Conservation (phyloP, 1,140 invertebrate species). For the Ylistrum balloti region DNA sequence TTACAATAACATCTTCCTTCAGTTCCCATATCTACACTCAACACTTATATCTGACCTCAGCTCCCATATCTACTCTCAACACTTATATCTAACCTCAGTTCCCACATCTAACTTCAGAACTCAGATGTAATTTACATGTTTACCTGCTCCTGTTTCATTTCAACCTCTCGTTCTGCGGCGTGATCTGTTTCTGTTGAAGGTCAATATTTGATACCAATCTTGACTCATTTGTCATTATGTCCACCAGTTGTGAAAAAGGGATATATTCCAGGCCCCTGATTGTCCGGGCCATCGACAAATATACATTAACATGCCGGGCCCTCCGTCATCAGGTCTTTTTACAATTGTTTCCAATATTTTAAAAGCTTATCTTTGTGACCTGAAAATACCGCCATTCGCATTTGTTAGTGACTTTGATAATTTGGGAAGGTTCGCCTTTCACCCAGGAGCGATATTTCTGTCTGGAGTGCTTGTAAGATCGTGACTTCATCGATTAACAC, state of each 20-base stretch:
- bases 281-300: not conserved
- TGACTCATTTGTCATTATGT: not conserved
- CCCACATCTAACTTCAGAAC: too few relatives aligned
- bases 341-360: constrained; percentile 35
- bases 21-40: too few relatives aligned
- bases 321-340: not conserved
- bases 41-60: too few relatives aligned
- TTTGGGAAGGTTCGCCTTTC: constrained; percentile 12
- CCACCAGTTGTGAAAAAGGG: not conserved
- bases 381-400: not conserved
- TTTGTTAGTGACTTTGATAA: constrained; percentile 28
- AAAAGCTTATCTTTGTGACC: constrained; percentile 25
- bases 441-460: not conserved
- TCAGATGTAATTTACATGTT: too few relatives aligned
- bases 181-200: not conserved
- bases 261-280: not conserved
- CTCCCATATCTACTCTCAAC: too few relatives aligned
- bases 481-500: constrained; percentile 27
- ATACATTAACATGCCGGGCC: not conserved
- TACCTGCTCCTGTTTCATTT: too few relatives aligned
- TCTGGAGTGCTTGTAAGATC: not conserved
- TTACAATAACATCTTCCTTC: too few relatives aligned
- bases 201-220: not conserved
- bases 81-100: too few relatives aligned
- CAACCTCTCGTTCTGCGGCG: not conserved